Evolutionary conservation across 2,113 vertebrate genomes (phyloP).

Genomic region (Ibidorhyncha struthersii): DNA sequence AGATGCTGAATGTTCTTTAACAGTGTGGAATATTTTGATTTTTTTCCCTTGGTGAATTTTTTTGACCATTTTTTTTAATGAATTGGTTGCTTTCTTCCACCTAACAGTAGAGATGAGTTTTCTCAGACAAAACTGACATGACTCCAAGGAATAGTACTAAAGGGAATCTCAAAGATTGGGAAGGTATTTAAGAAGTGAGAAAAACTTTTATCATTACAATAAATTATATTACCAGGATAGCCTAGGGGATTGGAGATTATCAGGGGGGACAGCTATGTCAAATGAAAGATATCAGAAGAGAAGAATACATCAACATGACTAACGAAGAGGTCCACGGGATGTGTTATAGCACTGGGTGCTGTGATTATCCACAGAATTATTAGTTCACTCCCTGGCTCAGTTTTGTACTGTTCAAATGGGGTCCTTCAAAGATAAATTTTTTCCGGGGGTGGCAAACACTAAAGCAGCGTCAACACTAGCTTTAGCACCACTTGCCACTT

Average conservation of each 20-base stretch:
- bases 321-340: neutral
- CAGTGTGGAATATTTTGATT: neutral
- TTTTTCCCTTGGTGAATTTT: neutral
- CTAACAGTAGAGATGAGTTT: neutral
- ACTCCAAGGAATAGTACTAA: neutral
- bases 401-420: neutral
- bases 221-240: neutral
- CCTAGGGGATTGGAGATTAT: neutral
- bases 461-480: neutral
- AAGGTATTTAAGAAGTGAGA: neutral
- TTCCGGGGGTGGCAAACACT: accelerated
- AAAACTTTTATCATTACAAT: neutral
- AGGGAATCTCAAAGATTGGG: neutral
- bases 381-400: neutral
- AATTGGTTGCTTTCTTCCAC: neutral
- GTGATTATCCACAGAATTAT: neutral
- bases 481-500: neutral
- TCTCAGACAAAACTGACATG: neutral
- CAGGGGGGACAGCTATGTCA: neutral
- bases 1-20: neutral
- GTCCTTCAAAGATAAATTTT: neutral
- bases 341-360: neutral
- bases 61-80: neutral
- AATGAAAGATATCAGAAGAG: neutral
- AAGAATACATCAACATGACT: neutral